phyloP scores from a whole-genome alignment of 2,888 invertebrate species.

The Drosophila pseudotalamancana region DNA sequence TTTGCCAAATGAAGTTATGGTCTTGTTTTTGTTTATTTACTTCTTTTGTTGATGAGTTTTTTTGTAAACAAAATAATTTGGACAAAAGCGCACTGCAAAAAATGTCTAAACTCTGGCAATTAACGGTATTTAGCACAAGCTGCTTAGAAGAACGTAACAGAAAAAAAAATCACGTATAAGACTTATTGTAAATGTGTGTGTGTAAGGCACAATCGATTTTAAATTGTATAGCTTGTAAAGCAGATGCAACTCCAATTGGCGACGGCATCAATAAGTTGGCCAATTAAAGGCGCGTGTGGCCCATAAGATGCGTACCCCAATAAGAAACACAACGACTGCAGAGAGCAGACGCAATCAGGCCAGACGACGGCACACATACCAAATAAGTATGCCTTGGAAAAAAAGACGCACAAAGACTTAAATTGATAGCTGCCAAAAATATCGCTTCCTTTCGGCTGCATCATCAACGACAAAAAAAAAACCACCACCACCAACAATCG shows the following conservation, averaged over 20 bases:
- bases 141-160: slow-evolving; percentile 11
- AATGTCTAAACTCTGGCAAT: slow-evolving; percentile 31
- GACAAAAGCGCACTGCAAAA: slow-evolving; percentile 21
- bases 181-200: background rate
- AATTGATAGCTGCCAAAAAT: slow-evolving; percentile 40
- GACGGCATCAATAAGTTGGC: slow-evolving; percentile 7
- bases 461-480: slow-evolving; percentile 10
- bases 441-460: slow-evolving; percentile 43
- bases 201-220: background rate
- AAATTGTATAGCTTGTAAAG: background rate
- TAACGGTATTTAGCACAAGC: slow-evolving; percentile 63
- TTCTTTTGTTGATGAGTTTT: slow-evolving; percentile 30
- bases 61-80: slow-evolving; percentile 60
- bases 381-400: slow-evolving; percentile 4
- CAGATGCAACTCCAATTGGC: slow-evolving; percentile 7
- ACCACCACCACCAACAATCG: slow-evolving; percentile 43
- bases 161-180: background rate
- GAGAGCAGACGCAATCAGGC: slow-evolving; percentile 17
- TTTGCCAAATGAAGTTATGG: slow-evolving; percentile 13
- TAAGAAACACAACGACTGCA: background rate
- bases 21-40: slow-evolving; percentile 1
- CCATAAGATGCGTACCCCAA: background rate
- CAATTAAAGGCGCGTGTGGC: slow-evolving; percentile 52
- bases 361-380: slow-evolving; percentile 15
- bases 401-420: background rate